phyloP scores from a whole-genome alignment of 2,888 invertebrate genomes.

The Melipona bicolor region DNA sequence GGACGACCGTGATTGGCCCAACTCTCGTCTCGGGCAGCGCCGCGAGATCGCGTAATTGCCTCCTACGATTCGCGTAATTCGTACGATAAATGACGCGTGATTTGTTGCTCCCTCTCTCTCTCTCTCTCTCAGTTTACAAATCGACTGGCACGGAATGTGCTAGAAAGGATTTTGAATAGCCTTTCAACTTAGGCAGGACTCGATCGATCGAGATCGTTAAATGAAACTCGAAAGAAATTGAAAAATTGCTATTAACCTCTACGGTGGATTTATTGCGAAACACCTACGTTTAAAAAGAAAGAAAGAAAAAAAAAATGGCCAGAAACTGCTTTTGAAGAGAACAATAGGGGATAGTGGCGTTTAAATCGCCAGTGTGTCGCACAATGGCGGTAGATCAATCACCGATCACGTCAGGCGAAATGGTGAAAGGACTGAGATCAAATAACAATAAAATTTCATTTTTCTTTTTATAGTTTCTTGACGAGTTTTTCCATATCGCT shows the following conservation, averaged over 20 bases:
- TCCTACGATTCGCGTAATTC: not conserved
- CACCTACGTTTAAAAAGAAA: not conserved
- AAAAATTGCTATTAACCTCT: not conserved
- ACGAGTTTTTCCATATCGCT: not conserved
- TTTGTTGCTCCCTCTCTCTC: not conserved
- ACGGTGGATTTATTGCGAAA: not conserved
- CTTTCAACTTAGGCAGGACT: too few species aligned
- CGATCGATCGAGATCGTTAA: not conserved
- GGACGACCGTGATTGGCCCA: constrained; percentile 3
- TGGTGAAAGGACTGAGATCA: not conserved
- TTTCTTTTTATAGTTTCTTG: not conserved
- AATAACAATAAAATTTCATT: not conserved
- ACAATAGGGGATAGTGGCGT: not conserved
- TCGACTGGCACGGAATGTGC: not conserved
- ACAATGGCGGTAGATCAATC: not conserved
- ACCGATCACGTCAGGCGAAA: not conserved
- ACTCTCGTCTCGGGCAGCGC: constrained; percentile 1
- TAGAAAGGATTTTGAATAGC: not conserved
- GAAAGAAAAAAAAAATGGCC: not conserved
- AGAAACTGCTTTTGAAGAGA: not conserved
- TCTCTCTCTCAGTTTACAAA: not conserved
- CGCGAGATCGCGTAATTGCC: constrained; percentile 28
- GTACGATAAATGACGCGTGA: not conserved
- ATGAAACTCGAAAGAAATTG: not conserved
- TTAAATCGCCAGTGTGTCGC: not conserved